phyloP scores from a whole-genome alignment of 1,140 invertebrate species.

The Galleria mellonella region DNA sequence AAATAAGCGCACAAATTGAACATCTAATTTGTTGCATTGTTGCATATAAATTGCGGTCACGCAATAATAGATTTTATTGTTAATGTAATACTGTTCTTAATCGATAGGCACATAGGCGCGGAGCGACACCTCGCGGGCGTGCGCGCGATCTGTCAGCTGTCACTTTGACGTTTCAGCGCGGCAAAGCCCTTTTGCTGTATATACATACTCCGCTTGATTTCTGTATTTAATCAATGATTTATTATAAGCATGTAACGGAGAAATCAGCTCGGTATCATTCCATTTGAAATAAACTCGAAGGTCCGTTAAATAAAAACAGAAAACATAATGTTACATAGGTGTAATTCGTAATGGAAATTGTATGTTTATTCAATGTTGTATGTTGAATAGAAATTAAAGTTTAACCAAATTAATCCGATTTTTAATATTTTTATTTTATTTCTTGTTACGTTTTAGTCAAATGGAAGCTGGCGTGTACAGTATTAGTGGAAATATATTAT shows the following conservation, averaged over 20 bases:
- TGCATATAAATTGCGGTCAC: slow-evolving; percentile 28
- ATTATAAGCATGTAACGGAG: slow-evolving; percentile 2
- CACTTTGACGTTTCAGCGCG: slow-evolving; percentile 21
- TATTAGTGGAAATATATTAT: slow-evolving; percentile 67
- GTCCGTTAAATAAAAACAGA: slow-evolving; percentile 46
- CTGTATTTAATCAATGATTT: slow-evolving; percentile 35
- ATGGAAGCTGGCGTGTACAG: slow-evolving; percentile 45
- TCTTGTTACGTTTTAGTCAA: slow-evolving; percentile 33
- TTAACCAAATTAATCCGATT: slow-evolving; percentile 37
- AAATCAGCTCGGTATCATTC: slow-evolving; percentile 71
- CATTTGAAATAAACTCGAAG: slow-evolving; percentile 42
- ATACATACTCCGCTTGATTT: slow-evolving; percentile 49
- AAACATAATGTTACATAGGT: slow-evolving; percentile 17
- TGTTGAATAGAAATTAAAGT: slow-evolving; percentile 67
- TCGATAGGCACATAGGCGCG: slow-evolving; percentile 25
- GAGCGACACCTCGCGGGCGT: slow-evolving; percentile 9
- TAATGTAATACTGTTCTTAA: slow-evolving; percentile 41
- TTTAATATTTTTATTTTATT: slow-evolving; percentile 54
- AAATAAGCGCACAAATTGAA: slow-evolving; percentile 28
- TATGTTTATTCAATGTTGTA: slow-evolving; percentile 67
- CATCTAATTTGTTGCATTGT: slow-evolving; percentile 27
- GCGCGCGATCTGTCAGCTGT: slow-evolving; percentile 8
- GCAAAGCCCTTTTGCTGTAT: slow-evolving; percentile 42
- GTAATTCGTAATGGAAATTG: slow-evolving; percentile 41
- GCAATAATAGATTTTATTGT: slow-evolving; percentile 40